A percentile compares a stretch with the other conserved stretches of the same genome.
Evolutionary conservation across 1,140 invertebrate genomes (phyloP).

Genomic region (Drosophila nasuta): DNA sequence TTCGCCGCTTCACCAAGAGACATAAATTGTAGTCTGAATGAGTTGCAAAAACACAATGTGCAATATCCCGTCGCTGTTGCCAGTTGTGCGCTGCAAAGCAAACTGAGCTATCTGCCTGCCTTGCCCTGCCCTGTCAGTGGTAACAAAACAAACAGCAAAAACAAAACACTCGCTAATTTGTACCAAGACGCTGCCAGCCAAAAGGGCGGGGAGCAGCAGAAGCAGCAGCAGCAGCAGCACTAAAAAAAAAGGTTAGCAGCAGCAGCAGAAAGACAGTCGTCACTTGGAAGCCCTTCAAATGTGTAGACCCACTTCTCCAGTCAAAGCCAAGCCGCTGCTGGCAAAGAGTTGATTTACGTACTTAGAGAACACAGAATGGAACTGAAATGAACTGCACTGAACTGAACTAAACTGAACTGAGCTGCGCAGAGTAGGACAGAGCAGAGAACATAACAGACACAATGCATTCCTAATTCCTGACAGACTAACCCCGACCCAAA

Average conservation of each 20-base stretch:
- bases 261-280: constrained; percentile 23
- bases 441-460: constrained; percentile 42
- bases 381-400: too few species aligned
- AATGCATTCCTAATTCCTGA: constrained; percentile 76
- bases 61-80: constrained; percentile 65
- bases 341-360: constrained; percentile 74
- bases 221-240: not conserved
- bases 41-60: constrained; percentile 26
- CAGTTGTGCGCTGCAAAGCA: constrained; percentile 67
- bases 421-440: too few species aligned
- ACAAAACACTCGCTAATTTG: constrained; percentile 73
- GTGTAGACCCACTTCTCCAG: constrained; percentile 43
- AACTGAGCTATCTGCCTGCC: constrained; percentile 60
- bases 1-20: constrained; percentile 7
- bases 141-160: constrained; percentile 39
- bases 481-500: constrained; percentile 12
- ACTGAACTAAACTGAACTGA: constrained; percentile 24
- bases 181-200: constrained; percentile 43
- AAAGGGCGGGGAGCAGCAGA: constrained; percentile 9
- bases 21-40: constrained; percentile 37
- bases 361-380: constrained; percentile 23
- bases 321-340: constrained; percentile 28
- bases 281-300: constrained; percentile 74
- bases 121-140: constrained; percentile 7
- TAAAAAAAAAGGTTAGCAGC: constrained; percentile 6